These are phyloP conservation scores for Drosophila birchii DNA, from an alignment of 2,888 invertebrate species.

Conservation along the genomic window DNA sequence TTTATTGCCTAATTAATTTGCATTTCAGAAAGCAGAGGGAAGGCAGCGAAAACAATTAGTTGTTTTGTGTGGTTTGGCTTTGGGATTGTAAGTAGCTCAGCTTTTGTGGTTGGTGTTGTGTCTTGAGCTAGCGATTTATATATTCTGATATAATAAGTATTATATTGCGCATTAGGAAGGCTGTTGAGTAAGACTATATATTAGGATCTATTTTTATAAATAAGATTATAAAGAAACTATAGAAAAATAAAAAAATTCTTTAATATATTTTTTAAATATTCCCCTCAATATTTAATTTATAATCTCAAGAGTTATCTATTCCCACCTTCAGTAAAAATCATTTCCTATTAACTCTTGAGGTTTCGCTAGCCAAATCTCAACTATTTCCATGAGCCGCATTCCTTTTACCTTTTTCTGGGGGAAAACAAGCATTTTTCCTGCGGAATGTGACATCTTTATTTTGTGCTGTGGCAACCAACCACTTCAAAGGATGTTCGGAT, in stretches of 20 bases:
- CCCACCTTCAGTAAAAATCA: not conserved
- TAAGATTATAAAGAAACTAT: no score
- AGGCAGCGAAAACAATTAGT: conserved; percentile 16
- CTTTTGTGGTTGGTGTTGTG: conserved; percentile 11
- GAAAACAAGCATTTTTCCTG: not conserved
- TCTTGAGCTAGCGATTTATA: not conserved
- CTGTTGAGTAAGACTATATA: not conserved
- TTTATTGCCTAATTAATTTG: conserved; percentile 43
- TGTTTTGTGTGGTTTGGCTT: conserved; percentile 29
- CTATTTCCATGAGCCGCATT: conserved; percentile 10
- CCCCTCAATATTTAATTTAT: no score
- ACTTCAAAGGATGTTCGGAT: conserved; percentile 34
- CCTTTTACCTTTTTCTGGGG: not conserved
- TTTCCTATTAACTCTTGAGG: not conserved
- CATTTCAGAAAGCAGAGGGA: conserved; percentile 38
- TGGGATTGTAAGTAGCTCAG: not conserved
- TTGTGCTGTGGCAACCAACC: conserved; percentile 6
- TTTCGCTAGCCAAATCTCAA: conserved; percentile 15
- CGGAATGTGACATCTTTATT: conserved; percentile 39
- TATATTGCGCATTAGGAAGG: conserved; percentile 11
- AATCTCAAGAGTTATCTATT: not conserved
- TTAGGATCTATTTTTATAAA: not conserved
- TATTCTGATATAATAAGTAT: conserved; percentile 4
- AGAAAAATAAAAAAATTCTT: no score
- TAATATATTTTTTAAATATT: no score